Evolutionary conservation across 2,113 vertebrate species (phyloP).

Genomic region (Muntiacus muntjak): DNA sequence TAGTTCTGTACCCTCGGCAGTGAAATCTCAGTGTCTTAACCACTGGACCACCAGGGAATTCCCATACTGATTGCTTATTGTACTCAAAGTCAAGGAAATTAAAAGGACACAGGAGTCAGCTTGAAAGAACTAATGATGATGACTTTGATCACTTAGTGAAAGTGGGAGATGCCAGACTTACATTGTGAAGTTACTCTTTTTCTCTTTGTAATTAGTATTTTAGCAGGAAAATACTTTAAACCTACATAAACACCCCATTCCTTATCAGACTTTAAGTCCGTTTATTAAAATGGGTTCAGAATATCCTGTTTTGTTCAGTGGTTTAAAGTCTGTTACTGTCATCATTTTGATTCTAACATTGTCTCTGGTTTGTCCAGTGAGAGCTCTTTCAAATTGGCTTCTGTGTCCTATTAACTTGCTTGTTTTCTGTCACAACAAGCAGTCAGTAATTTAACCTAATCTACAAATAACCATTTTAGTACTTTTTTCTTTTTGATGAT

Average conservation of each 20-base stretch:
- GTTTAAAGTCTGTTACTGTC: background rate
- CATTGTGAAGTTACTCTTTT: background rate
- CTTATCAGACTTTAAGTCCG: background rate
- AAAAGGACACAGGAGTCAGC: background rate
- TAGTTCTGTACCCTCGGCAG: background rate
- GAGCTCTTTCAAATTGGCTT: background rate
- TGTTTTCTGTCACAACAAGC: background rate
- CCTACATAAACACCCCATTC: background rate
- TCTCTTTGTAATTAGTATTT: background rate
- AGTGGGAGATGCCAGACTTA: background rate
- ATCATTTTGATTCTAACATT: background rate
- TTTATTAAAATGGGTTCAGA: background rate
- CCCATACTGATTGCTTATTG: background rate
- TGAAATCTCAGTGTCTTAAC: background rate
- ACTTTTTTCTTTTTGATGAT: background rate
- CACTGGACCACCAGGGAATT: background rate
- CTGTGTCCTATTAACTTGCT: background rate
- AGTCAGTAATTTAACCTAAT: background rate
- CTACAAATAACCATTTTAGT: background rate
- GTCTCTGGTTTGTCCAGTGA: background rate
- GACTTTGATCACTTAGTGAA: background rate
- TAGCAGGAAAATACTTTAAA: background rate
- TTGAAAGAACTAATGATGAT: background rate
- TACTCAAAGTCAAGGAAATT: background rate
- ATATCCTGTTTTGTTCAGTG: background rate